Evolutionary conservation across 2,113 vertebrate genomes (phyloP).

Genomic region (Lichenostomus cassidix): DNA sequence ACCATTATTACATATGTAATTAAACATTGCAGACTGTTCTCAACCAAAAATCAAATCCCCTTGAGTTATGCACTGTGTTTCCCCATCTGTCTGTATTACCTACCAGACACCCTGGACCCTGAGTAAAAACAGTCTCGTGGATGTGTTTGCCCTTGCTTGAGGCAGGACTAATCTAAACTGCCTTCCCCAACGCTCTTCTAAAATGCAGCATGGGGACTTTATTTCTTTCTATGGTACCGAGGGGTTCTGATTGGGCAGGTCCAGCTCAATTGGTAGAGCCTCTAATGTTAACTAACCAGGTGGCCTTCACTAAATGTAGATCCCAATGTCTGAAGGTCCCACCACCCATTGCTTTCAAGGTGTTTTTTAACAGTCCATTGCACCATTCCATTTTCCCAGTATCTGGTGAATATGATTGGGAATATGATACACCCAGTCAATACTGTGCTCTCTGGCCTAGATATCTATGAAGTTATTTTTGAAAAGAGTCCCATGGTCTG

Average conservation of each 20-base stretch:
- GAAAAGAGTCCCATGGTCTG: fast-evolving
- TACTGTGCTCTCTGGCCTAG: background rate
- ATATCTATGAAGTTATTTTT: background rate
- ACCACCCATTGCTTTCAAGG: background rate
- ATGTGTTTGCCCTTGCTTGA: background rate
- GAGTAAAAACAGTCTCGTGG: background rate
- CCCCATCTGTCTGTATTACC: fast-evolving
- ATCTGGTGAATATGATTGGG: background rate
- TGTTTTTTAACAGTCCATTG: background rate
- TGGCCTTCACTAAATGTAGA: background rate
- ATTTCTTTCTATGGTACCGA: fast-evolving
- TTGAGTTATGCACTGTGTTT: background rate
- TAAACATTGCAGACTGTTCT: background rate
- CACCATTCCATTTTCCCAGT: background rate
- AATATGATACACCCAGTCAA: background rate
- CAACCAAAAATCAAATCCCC: background rate
- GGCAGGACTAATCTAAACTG: background rate
- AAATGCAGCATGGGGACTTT: fast-evolving
- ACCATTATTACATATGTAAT: fast-evolving
- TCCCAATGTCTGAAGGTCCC: background rate
- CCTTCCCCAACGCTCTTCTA: background rate
- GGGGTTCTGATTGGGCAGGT: background rate
- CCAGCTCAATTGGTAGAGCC: background rate
- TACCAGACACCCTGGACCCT: too few relatives aligned
- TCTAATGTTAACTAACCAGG: background rate